phyloP scores from a whole-genome alignment of 2,888 invertebrate species.

The Ryuthela nishihirai region DNA sequence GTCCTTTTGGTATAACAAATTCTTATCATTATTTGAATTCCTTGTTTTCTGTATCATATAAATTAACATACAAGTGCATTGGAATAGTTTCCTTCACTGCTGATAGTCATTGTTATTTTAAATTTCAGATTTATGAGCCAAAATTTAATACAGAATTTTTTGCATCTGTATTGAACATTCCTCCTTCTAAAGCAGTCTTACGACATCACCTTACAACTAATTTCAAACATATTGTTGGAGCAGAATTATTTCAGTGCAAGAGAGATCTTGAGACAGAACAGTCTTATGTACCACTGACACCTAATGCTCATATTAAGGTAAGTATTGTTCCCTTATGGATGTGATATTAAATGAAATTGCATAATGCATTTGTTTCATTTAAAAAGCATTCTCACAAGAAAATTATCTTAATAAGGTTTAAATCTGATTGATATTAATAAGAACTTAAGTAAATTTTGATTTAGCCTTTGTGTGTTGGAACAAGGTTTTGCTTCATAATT shows the following conservation, averaged over 20 bases:
- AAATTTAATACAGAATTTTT: constrained; percentile 90
- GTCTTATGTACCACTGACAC: constrained; percentile 79
- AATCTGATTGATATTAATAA: no score
- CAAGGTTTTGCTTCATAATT: no score
- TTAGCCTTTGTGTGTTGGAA: no score
- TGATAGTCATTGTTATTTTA: background rate
- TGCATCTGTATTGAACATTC: constrained; percentile 89
- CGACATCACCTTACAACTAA: constrained; percentile 91
- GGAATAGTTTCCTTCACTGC: background rate
- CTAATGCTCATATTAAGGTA: constrained; percentile 72
- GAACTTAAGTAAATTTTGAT: no score
- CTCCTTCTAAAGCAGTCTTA: constrained; percentile 85
- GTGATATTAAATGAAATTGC: no score
- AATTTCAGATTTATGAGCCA: constrained; percentile 68
- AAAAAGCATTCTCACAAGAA: no score
- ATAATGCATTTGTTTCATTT: no score
- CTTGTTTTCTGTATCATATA: no score
- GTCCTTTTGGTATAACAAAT: no score
- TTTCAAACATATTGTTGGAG: constrained; percentile 88
- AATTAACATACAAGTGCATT: no score
- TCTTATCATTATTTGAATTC: no score
- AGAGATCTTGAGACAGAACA: constrained; percentile 74
- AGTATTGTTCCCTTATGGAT: constrained; percentile 1
- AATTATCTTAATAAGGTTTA: no score
- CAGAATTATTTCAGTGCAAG: constrained; percentile 82